These are phyloP conservation scores for Neuroterus valhalla DNA, from an alignment of 1,140 invertebrate species.

Conservation along the genomic window DNA sequence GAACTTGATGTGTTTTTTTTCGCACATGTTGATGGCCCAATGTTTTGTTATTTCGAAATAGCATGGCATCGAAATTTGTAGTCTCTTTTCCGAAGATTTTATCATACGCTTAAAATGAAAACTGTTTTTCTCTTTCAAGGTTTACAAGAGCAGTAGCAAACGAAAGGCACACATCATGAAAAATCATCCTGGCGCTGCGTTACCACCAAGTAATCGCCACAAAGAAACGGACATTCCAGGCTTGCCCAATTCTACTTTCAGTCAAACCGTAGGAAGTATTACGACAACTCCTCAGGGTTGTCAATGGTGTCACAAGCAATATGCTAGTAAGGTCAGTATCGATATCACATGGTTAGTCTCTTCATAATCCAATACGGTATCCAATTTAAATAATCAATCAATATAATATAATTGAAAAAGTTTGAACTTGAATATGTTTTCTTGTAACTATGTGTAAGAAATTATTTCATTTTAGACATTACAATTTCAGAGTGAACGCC, in stretches of 20 bases:
- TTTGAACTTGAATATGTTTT: no score
- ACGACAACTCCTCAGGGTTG: slow-evolving; percentile 85
- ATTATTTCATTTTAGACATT: no score
- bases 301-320: slow-evolving; percentile 89
- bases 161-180: slow-evolving; percentile 90
- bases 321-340: slow-evolving; percentile 80
- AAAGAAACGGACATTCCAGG: slow-evolving; percentile 74
- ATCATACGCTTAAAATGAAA: no score
- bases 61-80: not conserved
- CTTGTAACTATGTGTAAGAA: no score
- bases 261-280: slow-evolving; percentile 83
- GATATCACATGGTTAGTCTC: no score
- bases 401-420: no score
- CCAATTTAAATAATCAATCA: no score
- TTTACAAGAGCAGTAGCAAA: slow-evolving; percentile 91
- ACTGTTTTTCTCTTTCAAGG: slow-evolving; percentile 62
- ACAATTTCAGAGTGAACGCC: no score
- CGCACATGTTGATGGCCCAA: no score
- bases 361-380: no score
- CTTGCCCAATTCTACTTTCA: slow-evolving; percentile 79
- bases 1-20: slow-evolving; percentile 21
- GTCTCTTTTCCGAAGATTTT: no score
- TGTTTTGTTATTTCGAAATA: no score
- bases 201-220: slow-evolving; percentile 79
- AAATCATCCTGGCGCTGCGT: slow-evolving; percentile 86